These are phyloP conservation scores for mouse (Mus musculus) DNA, from an alignment of 2,113 vertebrate species.

Conservation along the genomic window GRCm39 chr14:98855501-98856000, in stretches of 20 bases:
- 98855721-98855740: not conserved
- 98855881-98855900: not conserved
- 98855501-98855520: not conserved
- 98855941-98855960: not conserved
- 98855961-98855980: not conserved
- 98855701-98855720: constrained; percentile 8
- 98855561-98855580: not conserved
- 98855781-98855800: not conserved
- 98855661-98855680: not conserved
- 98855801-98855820: not conserved
- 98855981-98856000: not conserved
- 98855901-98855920: not conserved
- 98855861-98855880: not conserved
- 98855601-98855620: not conserved
- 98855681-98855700: not conserved
- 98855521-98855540: not conserved
- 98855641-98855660: not conserved
- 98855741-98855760: not conserved
- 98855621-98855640: not conserved
- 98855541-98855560: not conserved
- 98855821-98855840: not conserved
- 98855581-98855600: not conserved
- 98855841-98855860: not conserved
- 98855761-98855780: not conserved
- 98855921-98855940: not conserved